Conservation (phyloP, 1,140 invertebrate genomes). For the Procambarus clarkii region DNA sequence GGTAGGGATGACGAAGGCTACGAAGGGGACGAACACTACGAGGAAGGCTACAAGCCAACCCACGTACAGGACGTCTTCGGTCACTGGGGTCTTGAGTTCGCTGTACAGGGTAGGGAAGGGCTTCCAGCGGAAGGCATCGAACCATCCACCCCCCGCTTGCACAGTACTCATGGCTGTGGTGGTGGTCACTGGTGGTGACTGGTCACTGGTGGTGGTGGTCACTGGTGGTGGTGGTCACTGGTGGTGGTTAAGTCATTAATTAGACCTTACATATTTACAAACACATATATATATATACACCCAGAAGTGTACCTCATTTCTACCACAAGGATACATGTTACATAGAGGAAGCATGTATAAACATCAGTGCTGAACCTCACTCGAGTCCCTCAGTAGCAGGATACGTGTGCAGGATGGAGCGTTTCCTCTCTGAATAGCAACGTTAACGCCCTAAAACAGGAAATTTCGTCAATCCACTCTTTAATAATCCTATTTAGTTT, state of each 20-base stretch:
- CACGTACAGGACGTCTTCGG: conserved; percentile 78
- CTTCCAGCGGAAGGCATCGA: conserved; percentile 73
- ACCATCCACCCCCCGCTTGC: not conserved
- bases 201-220: not conserved
- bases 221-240: not conserved
- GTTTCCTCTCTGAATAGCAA: too few species aligned
- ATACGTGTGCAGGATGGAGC: too few species aligned
- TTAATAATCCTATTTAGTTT: too few species aligned
- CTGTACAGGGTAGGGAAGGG: conserved; percentile 79
- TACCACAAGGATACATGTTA: too few species aligned
- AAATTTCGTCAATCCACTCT: too few species aligned
- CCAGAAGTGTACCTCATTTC: too few species aligned
- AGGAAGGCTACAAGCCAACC: conserved; percentile 78
- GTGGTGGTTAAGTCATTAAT: not conserved
- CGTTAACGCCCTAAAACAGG: too few species aligned
- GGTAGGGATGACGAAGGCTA: conserved; percentile 77
- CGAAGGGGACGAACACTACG: conserved; percentile 77
- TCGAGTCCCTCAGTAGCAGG: too few species aligned
- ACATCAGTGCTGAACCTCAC: too few species aligned
- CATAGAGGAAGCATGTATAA: too few species aligned
- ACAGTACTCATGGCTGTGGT: not conserved
- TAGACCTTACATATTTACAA: too few species aligned
- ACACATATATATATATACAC: too few species aligned
- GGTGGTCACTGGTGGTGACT: not conserved
- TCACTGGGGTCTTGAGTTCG: conserved; percentile 77